Base-by-base conservation (phyloP, 2,797 vertebrate species). In the Myotis findleyi region DNA sequence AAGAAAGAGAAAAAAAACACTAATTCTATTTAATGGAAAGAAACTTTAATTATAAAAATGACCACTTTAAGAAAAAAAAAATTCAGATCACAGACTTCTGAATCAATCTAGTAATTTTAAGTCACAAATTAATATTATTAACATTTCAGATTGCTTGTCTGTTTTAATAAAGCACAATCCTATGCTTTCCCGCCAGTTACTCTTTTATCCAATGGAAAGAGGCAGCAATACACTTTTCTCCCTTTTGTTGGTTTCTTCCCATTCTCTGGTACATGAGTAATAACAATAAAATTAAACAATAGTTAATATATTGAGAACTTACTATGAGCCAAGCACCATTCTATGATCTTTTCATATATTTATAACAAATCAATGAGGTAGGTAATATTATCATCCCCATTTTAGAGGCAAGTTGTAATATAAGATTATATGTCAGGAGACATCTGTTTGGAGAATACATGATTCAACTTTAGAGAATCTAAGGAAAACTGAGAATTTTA, bases 101-200 rank as follows among this genome's bases (percentile, higher is more conserved):
- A 92, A 87, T 87, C 73, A 86, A 81, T 44, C 27, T 57, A 62
- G n/a, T 92, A 49, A 92, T 85, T 84, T 53, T 73, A 92, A 92
- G 53, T 23, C 36, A 79, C 51, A 41, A 89, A 68, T 51, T 59
- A 75, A 41, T 71, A 30, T 80, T 51, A 49, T 23, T 44, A 83
- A 84, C 47, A 88, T 33, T 90, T 49, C n/a, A 71, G 55, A 81
- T 53, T 77, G n/a, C 49, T 13, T 62, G 30, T 41, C n/a, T 89
- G 2, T 27, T 80, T 66, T 87, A 33, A 66, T 64, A 66, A 77
- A 44, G 68, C 20, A 47, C 5, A 51, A 9, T 66, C 30, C 69
- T 72, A 23, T 59, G 72, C 62, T 72, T 93, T 71, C 13, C 38
- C 33, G 25, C 57, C 6, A 85, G 30, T 38, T 62, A 72, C 16